phyloP scores from a whole-genome alignment of 2,113 vertebrate species.

The Channa argus region DNA sequence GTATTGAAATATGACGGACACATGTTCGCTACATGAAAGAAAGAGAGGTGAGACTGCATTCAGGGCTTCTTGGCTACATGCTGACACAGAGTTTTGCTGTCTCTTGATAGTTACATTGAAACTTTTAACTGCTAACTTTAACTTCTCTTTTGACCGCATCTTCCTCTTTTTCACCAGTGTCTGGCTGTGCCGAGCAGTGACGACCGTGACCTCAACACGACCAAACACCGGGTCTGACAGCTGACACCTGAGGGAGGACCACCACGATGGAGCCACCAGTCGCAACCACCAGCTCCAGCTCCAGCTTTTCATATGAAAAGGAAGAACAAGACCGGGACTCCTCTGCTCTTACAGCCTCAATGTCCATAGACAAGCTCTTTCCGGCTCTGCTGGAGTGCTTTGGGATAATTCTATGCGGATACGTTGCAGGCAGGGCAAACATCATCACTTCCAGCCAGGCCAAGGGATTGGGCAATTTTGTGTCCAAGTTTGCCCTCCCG shows the following conservation, averaged over 20 bases:
- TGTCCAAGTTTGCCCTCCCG: slow-evolving; percentile 96
- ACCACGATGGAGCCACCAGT: slow-evolving; percentile 60
- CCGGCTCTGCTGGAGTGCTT: slow-evolving; percentile 97
- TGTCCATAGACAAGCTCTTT: slow-evolving; percentile 94
- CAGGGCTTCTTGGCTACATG: no score
- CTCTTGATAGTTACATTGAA: no score
- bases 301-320: slow-evolving; percentile 19
- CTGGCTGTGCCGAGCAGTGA: no score
- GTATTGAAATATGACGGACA: slow-evolving; percentile 8
- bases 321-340: slow-evolving; percentile 51
- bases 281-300: slow-evolving; percentile 9
- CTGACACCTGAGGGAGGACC: neutral
- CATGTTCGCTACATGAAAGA: neutral
- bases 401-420: slow-evolving; percentile 96
- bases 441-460: slow-evolving; percentile 93
- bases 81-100: no score
- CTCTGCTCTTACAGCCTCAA: slow-evolving; percentile 74
- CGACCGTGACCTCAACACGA: slow-evolving; percentile 1
- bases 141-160: no score
- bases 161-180: no score
- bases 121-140: no score
- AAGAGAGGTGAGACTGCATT: slow-evolving; percentile 9
- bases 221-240: neutral
- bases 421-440: slow-evolving; percentile 91
- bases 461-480: slow-evolving; percentile 95